Conservation (phyloP, 2,797 vertebrate species). For the Gymnothorax reevesii region DNA sequence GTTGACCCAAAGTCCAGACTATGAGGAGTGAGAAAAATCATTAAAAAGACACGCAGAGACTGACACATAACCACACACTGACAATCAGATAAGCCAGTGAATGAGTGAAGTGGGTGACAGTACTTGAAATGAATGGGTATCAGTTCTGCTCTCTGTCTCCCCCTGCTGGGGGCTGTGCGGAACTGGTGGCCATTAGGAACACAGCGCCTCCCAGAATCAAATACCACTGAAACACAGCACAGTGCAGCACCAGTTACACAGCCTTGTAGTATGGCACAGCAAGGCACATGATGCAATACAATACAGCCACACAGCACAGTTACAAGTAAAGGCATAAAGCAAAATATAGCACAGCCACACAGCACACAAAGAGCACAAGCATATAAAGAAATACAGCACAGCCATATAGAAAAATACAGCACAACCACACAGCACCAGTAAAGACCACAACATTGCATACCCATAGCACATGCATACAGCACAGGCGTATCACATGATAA, state of each 20-base stretch:
- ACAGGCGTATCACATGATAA: no score
- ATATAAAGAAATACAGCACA: neutral
- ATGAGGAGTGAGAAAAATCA: neutral
- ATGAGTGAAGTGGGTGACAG: constrained; percentile 67
- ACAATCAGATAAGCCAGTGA: constrained; percentile 38
- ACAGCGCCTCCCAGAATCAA: constrained; percentile 91
- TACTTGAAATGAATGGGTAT: constrained; percentile 74
- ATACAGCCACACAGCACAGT: constrained; percentile 34
- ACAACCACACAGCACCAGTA: no score
- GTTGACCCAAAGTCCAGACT: neutral
- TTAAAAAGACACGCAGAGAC: constrained; percentile 26
- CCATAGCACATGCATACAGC: no score
- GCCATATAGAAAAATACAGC: neutral
- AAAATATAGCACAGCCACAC: neutral
- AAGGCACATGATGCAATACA: neutral
- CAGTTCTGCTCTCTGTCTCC: constrained; percentile 83
- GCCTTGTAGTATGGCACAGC: constrained; percentile 51
- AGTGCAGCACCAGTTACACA: constrained; percentile 57
- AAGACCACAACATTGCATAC: no score
- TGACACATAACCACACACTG: constrained; percentile 37
- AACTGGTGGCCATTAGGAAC: constrained; percentile 89
- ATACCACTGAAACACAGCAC: constrained; percentile 89
- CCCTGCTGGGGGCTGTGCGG: constrained; percentile 81
- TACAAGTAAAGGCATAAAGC: neutral
- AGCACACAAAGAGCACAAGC: neutral